Evolutionary conservation across 2,113 vertebrate species (phyloP), one percentile per base, ranked within the genome.

Genomic region (Acrocephalus kingi): DNA sequence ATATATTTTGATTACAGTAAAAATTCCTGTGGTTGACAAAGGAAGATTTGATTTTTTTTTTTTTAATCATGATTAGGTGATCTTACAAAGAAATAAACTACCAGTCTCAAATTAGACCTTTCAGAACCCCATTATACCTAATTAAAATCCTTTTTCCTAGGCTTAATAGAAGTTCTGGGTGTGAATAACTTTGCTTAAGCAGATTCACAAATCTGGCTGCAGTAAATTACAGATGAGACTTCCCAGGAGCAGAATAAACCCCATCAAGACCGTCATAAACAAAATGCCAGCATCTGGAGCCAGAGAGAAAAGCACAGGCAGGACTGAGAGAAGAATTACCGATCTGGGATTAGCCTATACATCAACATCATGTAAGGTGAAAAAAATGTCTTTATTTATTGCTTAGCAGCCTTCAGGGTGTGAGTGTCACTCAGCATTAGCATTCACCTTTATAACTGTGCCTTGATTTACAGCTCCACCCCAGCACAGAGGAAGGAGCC

Each of bases 201-300:
- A 94, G 73, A 89, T 94, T 94, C 85, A 78, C 69, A 93, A 87
- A 90, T 90, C 90, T 78, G 41, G 51, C 58, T 79, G 71, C 62
- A 87, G 39, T 92, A 84, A 96, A 93, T 94, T 91, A 92, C 37
- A 87, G 54, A 92, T 75, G 83, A 96, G 77, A n/a, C 86, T 68
- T 95, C 94, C 92, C 90, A 95, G 73, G 88, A 95, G 93, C 83
- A 94, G 86, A 96, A 92, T 89, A 94, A 96, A 92, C 83, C 83
- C 77, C 93, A 93, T 92, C 89, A 97, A 97, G 90, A 82, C 73
- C 58, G 64, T 89, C 90, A 90, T 96, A 96, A 97, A 96, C 94
- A 96, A 97, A 97, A 97, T 96, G 96, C 89, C 96, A 97, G 80
- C 95, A 93, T 96, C 94, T 95, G 94, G 88, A 94, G 80, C 45